Conservation (phyloP, 2,888 invertebrate species). For the Ichneumoninae sp. region DNA sequence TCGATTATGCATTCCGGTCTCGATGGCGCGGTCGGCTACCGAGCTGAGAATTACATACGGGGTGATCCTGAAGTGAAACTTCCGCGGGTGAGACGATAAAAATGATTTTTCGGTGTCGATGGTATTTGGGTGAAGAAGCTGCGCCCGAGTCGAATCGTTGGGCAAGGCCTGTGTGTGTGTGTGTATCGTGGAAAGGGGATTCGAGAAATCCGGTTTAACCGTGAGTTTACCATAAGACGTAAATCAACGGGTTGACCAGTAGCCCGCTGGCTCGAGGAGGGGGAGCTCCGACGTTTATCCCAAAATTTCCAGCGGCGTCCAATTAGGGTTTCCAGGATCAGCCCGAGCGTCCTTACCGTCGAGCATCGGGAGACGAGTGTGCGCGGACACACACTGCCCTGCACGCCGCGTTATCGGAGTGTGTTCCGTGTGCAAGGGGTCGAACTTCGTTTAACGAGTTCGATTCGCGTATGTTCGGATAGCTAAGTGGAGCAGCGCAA, state of each 20-base stretch:
- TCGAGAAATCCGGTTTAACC: conserved; percentile 63
- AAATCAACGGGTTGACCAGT: conserved; percentile 58
- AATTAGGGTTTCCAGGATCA: conserved; percentile 67
- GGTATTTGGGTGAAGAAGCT: conserved; percentile 34
- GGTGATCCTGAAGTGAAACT: conserved; percentile 16
- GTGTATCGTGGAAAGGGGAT: conserved; percentile 27
- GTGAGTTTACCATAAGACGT: conserved; percentile 61
- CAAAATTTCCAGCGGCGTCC: conserved; percentile 65
- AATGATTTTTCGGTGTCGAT: not conserved
- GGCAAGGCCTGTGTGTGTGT: conserved; percentile 13
- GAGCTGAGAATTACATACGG: conserved; percentile 2
- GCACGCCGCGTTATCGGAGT: conserved; percentile 41
- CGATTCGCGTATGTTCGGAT: conserved; percentile 73
- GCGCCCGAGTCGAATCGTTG: conserved; percentile 29
- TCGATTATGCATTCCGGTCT: conserved; percentile 72
- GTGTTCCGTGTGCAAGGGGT: conserved; percentile 63
- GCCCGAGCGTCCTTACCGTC: conserved; percentile 51
- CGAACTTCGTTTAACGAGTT: conserved; percentile 76
- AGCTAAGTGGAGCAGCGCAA: conserved; percentile 66
- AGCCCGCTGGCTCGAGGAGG: conserved; percentile 11
- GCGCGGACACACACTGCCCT: conserved; percentile 21
- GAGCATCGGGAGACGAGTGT: conserved; percentile 33
- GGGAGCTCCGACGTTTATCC: conserved; percentile 61
- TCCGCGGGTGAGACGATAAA: not conserved
- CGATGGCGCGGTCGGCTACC: not conserved